Base-by-base conservation (phyloP, 2,888 invertebrate genomes). In the Rhopalosiphum nymphaeae region DNA sequence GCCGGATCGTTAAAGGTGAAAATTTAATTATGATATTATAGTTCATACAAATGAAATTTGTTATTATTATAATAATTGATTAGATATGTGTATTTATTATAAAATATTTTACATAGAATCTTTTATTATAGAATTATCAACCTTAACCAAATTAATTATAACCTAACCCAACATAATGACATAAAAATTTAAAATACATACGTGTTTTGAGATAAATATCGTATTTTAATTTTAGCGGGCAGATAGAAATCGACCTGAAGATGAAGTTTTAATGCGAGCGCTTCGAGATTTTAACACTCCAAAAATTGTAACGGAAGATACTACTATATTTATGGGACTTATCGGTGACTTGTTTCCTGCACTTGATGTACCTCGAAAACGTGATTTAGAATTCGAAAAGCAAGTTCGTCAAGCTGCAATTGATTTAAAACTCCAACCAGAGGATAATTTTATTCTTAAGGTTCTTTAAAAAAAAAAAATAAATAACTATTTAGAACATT, bases 261-360 rank as follows among this genome's bases (percentile, higher is more conserved):
- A 99, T 96, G 98, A 99, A 96, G 98, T 98, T 78, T 96, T 99
- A 91, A 99, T 99, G 99, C 96, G 99, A 96, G 99, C 99, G 0
- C 96, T 99, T 95, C 96, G 99, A 96, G 99, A 99, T 96, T 99
- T 99, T 96, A 99, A 99, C 96, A 97, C 98, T 94, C 99, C 99
- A 0, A 99, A 99, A 96, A 98, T 99, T 95, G 97, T 99, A 21
- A 98, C 98, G 0, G 99, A 99, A 95, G 99, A 99, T 95, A 97
- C 97, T 94, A 97, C 98, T 0, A 98, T 99, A 2, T 99, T 99
- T 96, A 98, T 99, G 98, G 99, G 99, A 29, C 97, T 99, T 46
- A 99, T 99, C 95, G 98, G 98, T 0, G 99, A 99, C 96, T 96
- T 99, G 95, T 99, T 99, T 96, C 99, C 99, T 0, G 98, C 98